A percentile compares a stretch with the other conserved stretches of the same genome.
Evolutionary conservation across 1,140 invertebrate genomes (phyloP).

Genomic region (Polyergus mexicanus): DNA sequence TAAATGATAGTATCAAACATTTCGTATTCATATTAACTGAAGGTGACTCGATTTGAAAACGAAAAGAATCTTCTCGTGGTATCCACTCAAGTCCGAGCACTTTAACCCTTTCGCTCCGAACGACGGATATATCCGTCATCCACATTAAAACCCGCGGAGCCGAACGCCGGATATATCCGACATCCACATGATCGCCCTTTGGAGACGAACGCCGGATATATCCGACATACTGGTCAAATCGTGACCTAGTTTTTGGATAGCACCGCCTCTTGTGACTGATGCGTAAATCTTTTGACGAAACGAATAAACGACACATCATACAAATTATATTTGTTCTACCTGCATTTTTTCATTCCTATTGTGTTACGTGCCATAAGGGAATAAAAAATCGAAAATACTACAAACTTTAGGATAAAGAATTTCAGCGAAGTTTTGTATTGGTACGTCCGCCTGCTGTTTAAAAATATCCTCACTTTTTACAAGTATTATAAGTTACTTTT

Average conservation of each 20-base stretch:
- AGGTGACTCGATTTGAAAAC: too few species aligned
- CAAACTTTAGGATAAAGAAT: slow-evolving; percentile 26
- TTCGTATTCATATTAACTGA: too few species aligned
- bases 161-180: not conserved
- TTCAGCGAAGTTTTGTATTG: slow-evolving; percentile 7
- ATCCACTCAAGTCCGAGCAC: too few species aligned
- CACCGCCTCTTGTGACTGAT: slow-evolving; percentile 3
- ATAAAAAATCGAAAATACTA: slow-evolving; percentile 17
- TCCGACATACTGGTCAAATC: slow-evolving; percentile 11
- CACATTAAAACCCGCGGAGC: not conserved
- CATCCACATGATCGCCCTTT: too few species aligned
- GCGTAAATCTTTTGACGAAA: too few species aligned
- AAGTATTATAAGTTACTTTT: slow-evolving; percentile 29
- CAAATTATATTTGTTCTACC: too few species aligned
- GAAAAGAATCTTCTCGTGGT: too few species aligned
- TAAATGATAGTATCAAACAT: too few species aligned
- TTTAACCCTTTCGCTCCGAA: not conserved
- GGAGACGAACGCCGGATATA: slow-evolving; percentile 19
- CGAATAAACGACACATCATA: too few species aligned
- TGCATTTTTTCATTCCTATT: too few species aligned
- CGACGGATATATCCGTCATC: too few species aligned
- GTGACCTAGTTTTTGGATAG: slow-evolving; percentile 8
- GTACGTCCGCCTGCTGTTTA: slow-evolving; percentile 12
- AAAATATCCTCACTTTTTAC: slow-evolving; percentile 34
- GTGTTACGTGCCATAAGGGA: not conserved